phyloP scores from a whole-genome alignment of 2,113 vertebrate genomes.

The Anarhynchus alexandrinus region DNA sequence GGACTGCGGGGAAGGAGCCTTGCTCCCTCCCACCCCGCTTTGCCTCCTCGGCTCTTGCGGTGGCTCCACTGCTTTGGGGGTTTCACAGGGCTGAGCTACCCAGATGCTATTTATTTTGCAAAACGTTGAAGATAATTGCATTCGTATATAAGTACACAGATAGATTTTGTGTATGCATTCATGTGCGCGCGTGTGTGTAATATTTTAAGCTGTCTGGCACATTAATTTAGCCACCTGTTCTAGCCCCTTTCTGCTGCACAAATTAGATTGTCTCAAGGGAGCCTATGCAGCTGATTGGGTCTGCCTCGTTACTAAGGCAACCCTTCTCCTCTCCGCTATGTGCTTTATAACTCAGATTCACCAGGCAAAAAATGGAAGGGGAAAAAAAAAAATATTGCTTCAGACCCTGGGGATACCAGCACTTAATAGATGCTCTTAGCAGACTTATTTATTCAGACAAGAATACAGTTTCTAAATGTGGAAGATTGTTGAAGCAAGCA shows the following conservation, averaged over 20 bases:
- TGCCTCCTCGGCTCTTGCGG: fast-evolving
- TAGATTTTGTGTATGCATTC: background rate
- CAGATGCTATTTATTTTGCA: slow-evolving; percentile 20
- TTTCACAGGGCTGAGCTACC: background rate
- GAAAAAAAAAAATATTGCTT: background rate
- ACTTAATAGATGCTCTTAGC: slow-evolving; percentile 56
- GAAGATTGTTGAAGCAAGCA: background rate
- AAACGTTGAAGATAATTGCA: background rate
- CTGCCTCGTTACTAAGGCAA: slow-evolving; percentile 78
- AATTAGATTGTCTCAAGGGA: slow-evolving; percentile 76
- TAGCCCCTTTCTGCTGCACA: slow-evolving; percentile 69
- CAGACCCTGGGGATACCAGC: slow-evolving; percentile 34
- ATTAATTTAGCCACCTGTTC: slow-evolving; percentile 79
- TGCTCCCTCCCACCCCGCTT: background rate
- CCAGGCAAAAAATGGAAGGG: slow-evolving; percentile 41
- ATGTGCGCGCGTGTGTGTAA: background rate
- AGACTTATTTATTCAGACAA: slow-evolving; percentile 47
- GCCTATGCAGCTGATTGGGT: slow-evolving; percentile 70
- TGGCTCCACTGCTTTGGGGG: background rate
- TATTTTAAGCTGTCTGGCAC: slow-evolving; percentile 71
- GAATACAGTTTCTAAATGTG: slow-evolving; percentile 49
- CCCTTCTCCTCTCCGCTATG: slow-evolving; percentile 67
- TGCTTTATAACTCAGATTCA: slow-evolving; percentile 67
- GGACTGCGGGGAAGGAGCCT: background rate
- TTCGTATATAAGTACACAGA: background rate